These are phyloP conservation scores for Sylvicola cinctus DNA, from an alignment of 2,888 invertebrate genomes.

Conservation along the genomic window DNA sequence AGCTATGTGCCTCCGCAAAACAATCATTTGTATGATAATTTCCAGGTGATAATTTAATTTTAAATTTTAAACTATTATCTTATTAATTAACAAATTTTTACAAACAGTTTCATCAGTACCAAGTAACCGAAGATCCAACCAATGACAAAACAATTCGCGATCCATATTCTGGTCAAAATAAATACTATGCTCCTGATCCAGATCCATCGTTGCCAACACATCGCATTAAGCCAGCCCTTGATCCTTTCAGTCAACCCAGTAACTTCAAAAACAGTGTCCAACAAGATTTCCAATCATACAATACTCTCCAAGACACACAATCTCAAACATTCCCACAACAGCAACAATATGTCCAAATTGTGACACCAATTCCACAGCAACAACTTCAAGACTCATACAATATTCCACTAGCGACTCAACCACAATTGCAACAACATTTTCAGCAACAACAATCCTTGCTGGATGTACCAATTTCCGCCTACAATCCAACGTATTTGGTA, in stretches of 20 bases:
- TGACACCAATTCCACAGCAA: slow-evolving; percentile 23
- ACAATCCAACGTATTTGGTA: slow-evolving; percentile 23
- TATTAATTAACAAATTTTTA: not conserved
- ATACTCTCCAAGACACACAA: too few relatives aligned
- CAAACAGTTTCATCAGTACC: slow-evolving; percentile 21
- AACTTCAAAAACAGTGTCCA: slow-evolving; percentile 10
- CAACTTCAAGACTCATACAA: slow-evolving; percentile 28
- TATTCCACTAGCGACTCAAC: slow-evolving; percentile 25
- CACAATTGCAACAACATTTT: slow-evolving; percentile 22
- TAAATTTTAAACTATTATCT: not conserved
- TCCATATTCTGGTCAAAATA: slow-evolving; percentile 22
- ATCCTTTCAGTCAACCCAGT: slow-evolving; percentile 25
- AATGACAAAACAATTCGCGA: slow-evolving; percentile 23
- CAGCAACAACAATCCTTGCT: slow-evolving; percentile 15
- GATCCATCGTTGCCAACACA: slow-evolving; percentile 26
- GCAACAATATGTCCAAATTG: slow-evolving; percentile 12
- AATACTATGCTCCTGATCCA: slow-evolving; percentile 29
- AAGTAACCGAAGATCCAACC: slow-evolving; percentile 31
- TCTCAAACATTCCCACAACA: too few relatives aligned
- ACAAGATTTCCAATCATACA: too few relatives aligned
- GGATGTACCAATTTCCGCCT: slow-evolving; percentile 18
- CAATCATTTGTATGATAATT: not conserved
- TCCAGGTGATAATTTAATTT: too few relatives aligned
- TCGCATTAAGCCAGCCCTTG: slow-evolving; percentile 22
- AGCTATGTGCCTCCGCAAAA: too few relatives aligned